Conservation (phyloP, 2,888 invertebrate species). For the Drosophila peninsularis region DNA sequence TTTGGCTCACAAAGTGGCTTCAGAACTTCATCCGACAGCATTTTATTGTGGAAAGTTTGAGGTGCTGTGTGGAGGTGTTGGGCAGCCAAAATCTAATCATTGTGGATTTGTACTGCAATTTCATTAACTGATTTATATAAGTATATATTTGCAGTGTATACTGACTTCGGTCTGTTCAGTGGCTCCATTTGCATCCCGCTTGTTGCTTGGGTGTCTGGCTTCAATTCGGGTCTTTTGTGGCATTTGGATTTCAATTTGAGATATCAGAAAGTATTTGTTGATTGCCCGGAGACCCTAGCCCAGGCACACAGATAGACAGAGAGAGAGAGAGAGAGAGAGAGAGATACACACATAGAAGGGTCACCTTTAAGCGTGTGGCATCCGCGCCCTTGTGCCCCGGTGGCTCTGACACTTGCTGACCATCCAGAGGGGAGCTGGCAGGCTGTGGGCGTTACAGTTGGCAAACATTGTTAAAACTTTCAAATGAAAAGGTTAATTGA, state of each 20-base stretch:
- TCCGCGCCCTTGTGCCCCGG: not conserved
- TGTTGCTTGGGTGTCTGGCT: slow-evolving; percentile 4
- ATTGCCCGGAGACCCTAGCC: slow-evolving; percentile 21
- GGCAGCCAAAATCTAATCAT: not conserved
- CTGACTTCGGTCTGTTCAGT: not conserved
- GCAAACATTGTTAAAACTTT: slow-evolving; percentile 79
- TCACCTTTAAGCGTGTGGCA: slow-evolving; percentile 28
- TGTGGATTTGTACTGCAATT: not conserved
- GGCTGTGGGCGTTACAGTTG: slow-evolving; percentile 37
- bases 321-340: not conserved
- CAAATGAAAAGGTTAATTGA: slow-evolving; percentile 79
- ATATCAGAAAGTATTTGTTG: slow-evolving; percentile 67
- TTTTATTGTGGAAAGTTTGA: slow-evolving; percentile 21
- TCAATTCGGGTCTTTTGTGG: slow-evolving; percentile 24
- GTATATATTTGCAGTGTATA: slow-evolving; percentile 12
- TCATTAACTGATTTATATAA: too few species aligned
- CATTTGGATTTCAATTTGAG: slow-evolving; percentile 72
- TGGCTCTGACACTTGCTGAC: slow-evolving; percentile 20
- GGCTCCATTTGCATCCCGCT: not conserved
- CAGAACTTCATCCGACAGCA: slow-evolving; percentile 8
- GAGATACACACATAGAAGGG: not conserved
- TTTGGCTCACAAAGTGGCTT: slow-evolving; percentile 16
- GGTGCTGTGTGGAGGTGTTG: not conserved
- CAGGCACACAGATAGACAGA: not conserved
- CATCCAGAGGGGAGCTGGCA: not conserved